Conservation (phyloP, 1,140 invertebrate genomes). For the Drosophila varians region DNA sequence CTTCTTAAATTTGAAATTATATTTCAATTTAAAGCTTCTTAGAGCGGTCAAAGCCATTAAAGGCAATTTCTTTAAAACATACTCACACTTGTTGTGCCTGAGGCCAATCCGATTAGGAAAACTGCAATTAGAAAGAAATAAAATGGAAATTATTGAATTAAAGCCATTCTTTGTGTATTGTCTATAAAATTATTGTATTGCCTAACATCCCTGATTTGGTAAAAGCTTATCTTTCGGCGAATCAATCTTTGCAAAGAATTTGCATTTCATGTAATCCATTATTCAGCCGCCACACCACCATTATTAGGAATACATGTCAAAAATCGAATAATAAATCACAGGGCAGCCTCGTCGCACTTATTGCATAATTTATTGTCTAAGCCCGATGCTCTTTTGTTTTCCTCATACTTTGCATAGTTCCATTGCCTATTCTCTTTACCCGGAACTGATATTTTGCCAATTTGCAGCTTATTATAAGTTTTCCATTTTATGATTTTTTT, state of each 20-base stretch:
- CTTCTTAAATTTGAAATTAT: neutral
- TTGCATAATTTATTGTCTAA: conserved; percentile 74
- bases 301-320: conserved; percentile 59
- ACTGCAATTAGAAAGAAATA: conserved; percentile 11
- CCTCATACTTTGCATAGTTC: conserved; percentile 22
- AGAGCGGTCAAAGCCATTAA: neutral
- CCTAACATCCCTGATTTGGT: neutral
- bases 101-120: neutral
- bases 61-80: neutral
- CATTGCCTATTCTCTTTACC: conserved; percentile 21
- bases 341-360: conserved; percentile 17
- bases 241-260: conserved; percentile 9
- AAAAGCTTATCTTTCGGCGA: neutral
- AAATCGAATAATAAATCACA: conserved; percentile 76
- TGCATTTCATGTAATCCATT: conserved; percentile 50
- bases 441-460: conserved; percentile 64
- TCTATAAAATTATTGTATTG: neutral
- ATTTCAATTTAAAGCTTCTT: neutral
- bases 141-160: neutral
- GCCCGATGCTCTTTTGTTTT: conserved; percentile 47
- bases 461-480: conserved; percentile 78
- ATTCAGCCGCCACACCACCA: conserved; percentile 6
- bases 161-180: neutral
- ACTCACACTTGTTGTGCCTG: conserved; percentile 12
- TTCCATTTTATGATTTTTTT: conserved; percentile 47